Evolutionary conservation across 2,113 vertebrate genomes (phyloP), one percentile per base, ranked within the genome.

Genomic region (Physeter macrocephalus): DNA sequence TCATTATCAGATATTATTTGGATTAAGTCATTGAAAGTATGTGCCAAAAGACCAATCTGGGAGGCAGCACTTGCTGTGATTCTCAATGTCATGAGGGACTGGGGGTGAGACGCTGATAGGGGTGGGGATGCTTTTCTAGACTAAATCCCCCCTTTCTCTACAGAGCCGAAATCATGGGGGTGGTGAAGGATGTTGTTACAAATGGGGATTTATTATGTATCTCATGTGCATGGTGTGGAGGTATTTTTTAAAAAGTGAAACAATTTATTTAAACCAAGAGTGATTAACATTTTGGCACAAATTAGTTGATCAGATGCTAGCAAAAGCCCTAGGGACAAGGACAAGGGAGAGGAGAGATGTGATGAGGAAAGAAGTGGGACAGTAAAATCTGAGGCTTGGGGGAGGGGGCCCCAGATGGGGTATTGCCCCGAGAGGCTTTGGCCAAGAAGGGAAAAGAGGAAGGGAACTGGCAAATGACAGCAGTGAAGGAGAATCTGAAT

Each of bases 261-360:
- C 23, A 2, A 97, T 84, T 97, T 92, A 97, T 97, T 97, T 95
- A 95, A 97, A 96, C 92, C 57, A 89, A 94, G 87, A 94, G 92
- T 94, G 96, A 98, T 97, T 96, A 97, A 97, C 94, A 97, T 98
- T 96, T 97, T 97, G 97, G 97, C 97, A 97, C 97, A 97, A 96
- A 97, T 97, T 95, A 97, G 87, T 92, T 92, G 96, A 97, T 97
- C 97, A 96, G 95, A 95, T 98, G 97, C 90, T 97, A 93, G 83
- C 36, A 72, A 77, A 95, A 95, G 94, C 95, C 96, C 88, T 88
- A 78, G 69, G 94, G 97, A 97, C 97, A 97, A 98, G 96, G 96
- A 87, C 96, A 90, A 39, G 59, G 94, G 92, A 97, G 78, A 97
- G 85, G 71, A 95, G 82, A 88, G 82, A 87, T 39, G 31, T 80